Percentiles rank a stretch among this genome's conserved stretches.
Evolutionary conservation across 1,140 invertebrate species (phyloP).

Genomic region (Macrostomum lignano): DNA sequence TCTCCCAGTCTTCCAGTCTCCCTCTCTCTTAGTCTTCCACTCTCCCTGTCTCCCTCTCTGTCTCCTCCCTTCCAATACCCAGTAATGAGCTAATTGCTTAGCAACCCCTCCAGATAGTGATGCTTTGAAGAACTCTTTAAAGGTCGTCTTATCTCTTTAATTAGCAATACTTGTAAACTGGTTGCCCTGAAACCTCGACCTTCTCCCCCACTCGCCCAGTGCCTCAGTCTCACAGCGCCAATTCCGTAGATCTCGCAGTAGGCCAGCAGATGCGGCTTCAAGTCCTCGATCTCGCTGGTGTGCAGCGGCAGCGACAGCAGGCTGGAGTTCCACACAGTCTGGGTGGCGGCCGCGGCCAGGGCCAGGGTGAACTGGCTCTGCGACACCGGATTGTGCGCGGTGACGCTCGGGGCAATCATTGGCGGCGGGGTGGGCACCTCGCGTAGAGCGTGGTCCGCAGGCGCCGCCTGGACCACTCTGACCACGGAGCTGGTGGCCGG

Average conservation of each 20-base stretch:
- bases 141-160: no score
- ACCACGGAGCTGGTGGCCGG: constrained; percentile 10
- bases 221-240: constrained; percentile 14
- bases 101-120: no score
- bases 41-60: no score
- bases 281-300: constrained; percentile 12
- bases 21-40: no score
- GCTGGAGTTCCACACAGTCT: constrained; percentile 9
- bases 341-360: background rate
- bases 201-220: background rate
- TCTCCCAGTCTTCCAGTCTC: no score
- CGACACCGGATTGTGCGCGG: constrained; percentile 13
- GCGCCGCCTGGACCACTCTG: constrained; percentile 10
- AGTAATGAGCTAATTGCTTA: no score
- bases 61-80: no score
- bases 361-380: constrained; percentile 1
- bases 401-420: constrained; percentile 11
- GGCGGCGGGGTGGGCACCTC: constrained; percentile 1
- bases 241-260: constrained; percentile 21
- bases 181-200: no score
- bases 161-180: no score
- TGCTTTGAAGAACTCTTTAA: no score
- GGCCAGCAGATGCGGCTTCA: constrained; percentile 17
- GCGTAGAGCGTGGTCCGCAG: no score
- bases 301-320: constrained; percentile 18